Evolutionary conservation across 2,797 vertebrate genomes (phyloP).

Genomic region (Siniperca undulata): DNA sequence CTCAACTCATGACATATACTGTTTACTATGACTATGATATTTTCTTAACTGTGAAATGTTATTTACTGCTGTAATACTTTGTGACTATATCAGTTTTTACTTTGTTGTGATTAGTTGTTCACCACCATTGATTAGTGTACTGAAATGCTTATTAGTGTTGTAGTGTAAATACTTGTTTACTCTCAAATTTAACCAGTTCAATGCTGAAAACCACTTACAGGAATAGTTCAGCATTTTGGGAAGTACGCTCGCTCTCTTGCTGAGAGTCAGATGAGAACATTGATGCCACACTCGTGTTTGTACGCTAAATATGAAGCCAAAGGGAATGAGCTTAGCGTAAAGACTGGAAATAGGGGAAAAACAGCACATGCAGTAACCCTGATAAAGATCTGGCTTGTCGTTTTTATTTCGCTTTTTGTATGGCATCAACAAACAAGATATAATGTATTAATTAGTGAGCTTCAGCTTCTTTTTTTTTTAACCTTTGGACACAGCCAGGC

Average conservation of each 20-base stretch:
- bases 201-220: not conserved
- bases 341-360: not conserved
- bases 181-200: not conserved
- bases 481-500: not conserved
- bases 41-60: not conserved
- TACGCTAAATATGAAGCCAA: not conserved
- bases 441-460: not conserved
- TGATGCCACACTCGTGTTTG: not conserved
- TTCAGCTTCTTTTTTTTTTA: not conserved
- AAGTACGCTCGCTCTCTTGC: not conserved
- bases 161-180: not conserved
- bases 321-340: not conserved
- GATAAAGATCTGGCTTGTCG: not conserved
- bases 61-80: not conserved
- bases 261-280: not conserved
- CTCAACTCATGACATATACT: not conserved
- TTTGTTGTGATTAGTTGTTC: not conserved
- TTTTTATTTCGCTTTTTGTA: not conserved
- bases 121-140: not conserved
- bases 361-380: not conserved
- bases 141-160: not conserved
- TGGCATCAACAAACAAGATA: too few relatives aligned
- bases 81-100: not conserved
- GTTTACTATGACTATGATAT: slow-evolving; percentile 11
- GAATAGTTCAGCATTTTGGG: not conserved